Conservation (phyloP, 2,888 invertebrate species). For the Hydraecia micacea region DNA sequence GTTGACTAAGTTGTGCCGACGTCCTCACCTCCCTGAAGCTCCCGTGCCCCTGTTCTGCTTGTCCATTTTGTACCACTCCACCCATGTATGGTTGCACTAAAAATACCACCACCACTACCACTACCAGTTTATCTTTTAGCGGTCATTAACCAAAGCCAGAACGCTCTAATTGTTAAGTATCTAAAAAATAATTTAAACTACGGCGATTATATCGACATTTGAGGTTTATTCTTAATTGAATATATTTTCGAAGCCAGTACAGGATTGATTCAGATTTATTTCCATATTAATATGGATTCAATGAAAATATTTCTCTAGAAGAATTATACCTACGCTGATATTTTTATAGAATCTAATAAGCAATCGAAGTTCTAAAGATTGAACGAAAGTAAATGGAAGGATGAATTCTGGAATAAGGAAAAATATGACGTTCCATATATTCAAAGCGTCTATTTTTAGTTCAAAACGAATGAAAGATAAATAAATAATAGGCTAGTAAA, state of each 20-base stretch:
- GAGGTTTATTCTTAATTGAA: not conserved
- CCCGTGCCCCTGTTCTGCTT: too few relatives aligned
- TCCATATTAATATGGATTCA: not conserved
- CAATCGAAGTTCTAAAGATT: not conserved
- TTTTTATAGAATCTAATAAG: not conserved
- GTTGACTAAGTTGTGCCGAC: not conserved
- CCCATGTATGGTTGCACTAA: not conserved
- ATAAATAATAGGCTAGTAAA: slow-evolving; percentile 54
- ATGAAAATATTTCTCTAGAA: not conserved
- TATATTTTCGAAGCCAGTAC: not conserved
- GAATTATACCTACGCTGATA: not conserved
- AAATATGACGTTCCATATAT: not conserved
- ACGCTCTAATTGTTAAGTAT: slow-evolving; percentile 23
- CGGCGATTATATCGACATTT: slow-evolving; percentile 10
- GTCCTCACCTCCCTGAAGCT: not conserved
- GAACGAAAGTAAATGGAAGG: not conserved
- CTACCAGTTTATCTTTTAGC: not conserved
- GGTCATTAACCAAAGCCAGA: slow-evolving; percentile 9
- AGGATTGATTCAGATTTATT: not conserved
- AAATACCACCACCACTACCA: too few relatives aligned
- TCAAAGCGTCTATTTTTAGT: not conserved
- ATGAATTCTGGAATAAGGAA: not conserved
- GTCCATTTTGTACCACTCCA: not conserved
- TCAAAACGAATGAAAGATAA: not conserved
- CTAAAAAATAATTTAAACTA: slow-evolving; percentile 13